Base-by-base conservation (phyloP, 2,888 invertebrate genomes). In the Lottia gigantea region DNA sequence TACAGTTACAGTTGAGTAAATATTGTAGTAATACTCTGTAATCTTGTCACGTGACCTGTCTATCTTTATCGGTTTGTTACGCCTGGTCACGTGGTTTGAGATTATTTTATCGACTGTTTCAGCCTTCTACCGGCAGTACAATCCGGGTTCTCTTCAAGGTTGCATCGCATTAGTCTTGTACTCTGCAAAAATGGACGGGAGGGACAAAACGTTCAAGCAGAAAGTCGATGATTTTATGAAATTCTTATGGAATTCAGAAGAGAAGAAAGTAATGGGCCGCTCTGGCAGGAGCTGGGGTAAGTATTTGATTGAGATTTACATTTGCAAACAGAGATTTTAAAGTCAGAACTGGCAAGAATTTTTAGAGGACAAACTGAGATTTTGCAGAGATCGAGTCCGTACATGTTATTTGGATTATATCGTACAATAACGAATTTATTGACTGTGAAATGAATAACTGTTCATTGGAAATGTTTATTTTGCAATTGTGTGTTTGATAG, bases 211-310 rank as follows among this genome's bases (percentile, higher is more conserved):
- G 26, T 8, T 82, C 19, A 65, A 67, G 64, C 81, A 81, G 64
- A 75, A 78, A 74, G 46, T 83, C 14, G 64, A 70, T 49, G 76
- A 76, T 72, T 80, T 82, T 70, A 66, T 63, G 16, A 77, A 71
- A 86, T 97, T 96, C 91, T 89, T 97, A 81, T 97, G 94, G 94
- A 95, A 97, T 91, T 92, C 94, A 83, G 95, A 96, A 90, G 96
- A 95, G 76, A 93, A 93, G 86, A 95, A 95, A 91, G 93, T 96
- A 89, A 91, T 97, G 83, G 97, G 97, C 83, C 92, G 97, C 84
- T 96, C 95, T 76, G 96, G 94, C 83, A 91, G 93, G 87, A 96
- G 95, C 90, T 97, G 97, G 97, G 83, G 86, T 86, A 77, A 74
- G 86, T 80, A 67, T 49, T 26, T 23, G 23, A 11, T 40, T 45